Conservation (phyloP, 1,140 invertebrate species). For the Helicoverpa zea region DNA sequence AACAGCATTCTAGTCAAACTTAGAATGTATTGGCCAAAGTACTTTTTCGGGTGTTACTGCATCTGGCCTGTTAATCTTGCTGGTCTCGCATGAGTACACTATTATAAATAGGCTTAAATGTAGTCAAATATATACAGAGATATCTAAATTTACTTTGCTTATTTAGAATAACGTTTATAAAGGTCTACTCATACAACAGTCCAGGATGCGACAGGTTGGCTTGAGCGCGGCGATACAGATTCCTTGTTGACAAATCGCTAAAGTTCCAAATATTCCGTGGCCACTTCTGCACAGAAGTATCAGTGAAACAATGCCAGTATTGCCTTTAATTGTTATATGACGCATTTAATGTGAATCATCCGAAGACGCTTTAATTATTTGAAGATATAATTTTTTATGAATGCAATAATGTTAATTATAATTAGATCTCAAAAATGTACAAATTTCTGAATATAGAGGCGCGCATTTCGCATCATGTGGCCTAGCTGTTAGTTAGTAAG, state of each 20-base stretch:
- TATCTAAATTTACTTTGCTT: conserved; percentile 22
- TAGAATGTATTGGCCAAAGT: conserved; percentile 42
- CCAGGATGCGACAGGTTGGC: conserved; percentile 3
- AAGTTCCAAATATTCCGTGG: conserved; percentile 28
- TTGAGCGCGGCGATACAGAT: conserved; percentile 29
- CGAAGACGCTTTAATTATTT: conserved; percentile 60
- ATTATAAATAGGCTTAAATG: conserved; percentile 11
- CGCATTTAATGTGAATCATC: conserved; percentile 54
- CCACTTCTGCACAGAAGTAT: conserved; percentile 20
- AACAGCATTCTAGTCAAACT: conserved; percentile 37
- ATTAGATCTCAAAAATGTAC: conserved; percentile 74
- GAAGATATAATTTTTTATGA: conserved; percentile 55
- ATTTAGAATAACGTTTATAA: conserved; percentile 13
- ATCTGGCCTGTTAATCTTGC: conserved; percentile 25
- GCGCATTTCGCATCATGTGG: conserved; percentile 58
- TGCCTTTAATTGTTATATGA: conserved; percentile 71
- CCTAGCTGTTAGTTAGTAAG: conserved; percentile 68
- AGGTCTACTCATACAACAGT: conserved; percentile 15
- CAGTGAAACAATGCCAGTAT: conserved; percentile 65
- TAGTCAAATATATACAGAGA: conserved; percentile 16
- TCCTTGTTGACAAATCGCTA: conserved; percentile 34
- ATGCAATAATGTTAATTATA: conserved; percentile 51
- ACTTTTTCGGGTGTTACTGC: conserved; percentile 40
- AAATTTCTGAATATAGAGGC: conserved; percentile 59
- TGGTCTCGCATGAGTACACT: conserved; percentile 33